phyloP scores from a whole-genome alignment of 2,113 vertebrate species.

The Limanda limanda region DNA sequence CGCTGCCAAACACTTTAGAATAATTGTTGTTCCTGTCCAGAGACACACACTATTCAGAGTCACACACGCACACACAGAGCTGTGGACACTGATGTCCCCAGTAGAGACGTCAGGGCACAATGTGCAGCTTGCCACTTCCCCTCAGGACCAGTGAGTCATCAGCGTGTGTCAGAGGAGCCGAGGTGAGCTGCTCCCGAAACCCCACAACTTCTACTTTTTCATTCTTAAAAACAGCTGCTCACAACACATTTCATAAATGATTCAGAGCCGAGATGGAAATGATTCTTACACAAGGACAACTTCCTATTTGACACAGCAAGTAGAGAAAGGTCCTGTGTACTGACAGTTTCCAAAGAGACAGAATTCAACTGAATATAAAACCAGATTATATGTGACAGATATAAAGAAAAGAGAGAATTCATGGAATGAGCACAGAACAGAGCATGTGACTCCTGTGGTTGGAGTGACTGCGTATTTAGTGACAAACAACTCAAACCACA shows the following conservation, averaged over 20 bases:
- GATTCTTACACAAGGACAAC: neutral
- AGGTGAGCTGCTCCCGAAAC: slow-evolving; percentile 43
- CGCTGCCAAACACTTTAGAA: neutral
- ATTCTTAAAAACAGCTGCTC: slow-evolving; percentile 57
- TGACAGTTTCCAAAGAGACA: too few species aligned
- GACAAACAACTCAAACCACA: neutral
- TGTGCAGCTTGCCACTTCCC: slow-evolving; percentile 56
- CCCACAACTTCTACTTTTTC: slow-evolving; percentile 66
- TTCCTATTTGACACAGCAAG: slow-evolving; percentile 18
- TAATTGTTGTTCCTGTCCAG: slow-evolving; percentile 18
- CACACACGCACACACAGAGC: neutral
- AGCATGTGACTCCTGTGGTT: slow-evolving; percentile 8
- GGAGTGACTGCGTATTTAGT: neutral
- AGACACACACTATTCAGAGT: neutral
- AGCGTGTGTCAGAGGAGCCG: slow-evolving; percentile 18
- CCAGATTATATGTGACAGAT: too few species aligned
- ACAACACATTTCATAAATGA: slow-evolving; percentile 62
- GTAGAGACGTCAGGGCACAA: slow-evolving; percentile 2
- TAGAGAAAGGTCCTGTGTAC: neutral
- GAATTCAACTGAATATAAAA: too few species aligned
- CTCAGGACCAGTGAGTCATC: slow-evolving; percentile 51
- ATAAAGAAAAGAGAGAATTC: neutral
- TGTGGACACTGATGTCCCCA: slow-evolving; percentile 8
- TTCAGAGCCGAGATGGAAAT: slow-evolving; percentile 75
- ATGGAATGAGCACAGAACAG: too few species aligned